Evolutionary conservation across 2,797 vertebrate species (phyloP).

Genomic region (Brachyrhaphis roseni): DNA sequence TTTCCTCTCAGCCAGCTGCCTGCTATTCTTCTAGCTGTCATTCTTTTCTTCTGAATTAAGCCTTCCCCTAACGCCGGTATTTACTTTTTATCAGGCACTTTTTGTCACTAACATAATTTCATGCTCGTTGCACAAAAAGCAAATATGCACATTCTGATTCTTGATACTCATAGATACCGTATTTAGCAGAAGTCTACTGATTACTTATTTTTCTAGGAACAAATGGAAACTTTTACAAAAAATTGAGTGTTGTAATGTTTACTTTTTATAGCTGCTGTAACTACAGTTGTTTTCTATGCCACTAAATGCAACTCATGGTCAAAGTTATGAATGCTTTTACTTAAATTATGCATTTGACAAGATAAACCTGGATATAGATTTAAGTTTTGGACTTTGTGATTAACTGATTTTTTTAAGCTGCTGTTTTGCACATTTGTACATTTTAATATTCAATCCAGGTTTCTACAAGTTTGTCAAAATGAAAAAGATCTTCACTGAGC

Average conservation of each 20-base stretch:
- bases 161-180: constrained; percentile 16
- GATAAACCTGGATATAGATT: background rate
- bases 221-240: background rate
- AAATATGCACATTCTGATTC: constrained; percentile 12
- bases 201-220: background rate
- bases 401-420: background rate
- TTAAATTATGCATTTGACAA: background rate
- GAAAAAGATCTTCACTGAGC: background rate
- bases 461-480: background rate
- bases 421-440: background rate
- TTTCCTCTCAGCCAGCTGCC: constrained; percentile 48
- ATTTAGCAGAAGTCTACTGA: background rate
- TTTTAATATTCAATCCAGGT: background rate
- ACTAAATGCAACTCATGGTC: background rate
- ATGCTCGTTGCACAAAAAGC: constrained; percentile 41
- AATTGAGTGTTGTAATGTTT: background rate
- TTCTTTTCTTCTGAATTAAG: constrained; percentile 41
- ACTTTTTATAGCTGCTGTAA: background rate
- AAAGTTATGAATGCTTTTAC: background rate
- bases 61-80: constrained; percentile 55
- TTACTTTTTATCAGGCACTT: constrained; percentile 61
- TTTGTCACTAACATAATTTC: constrained; percentile 55
- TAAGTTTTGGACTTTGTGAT: background rate
- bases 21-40: constrained; percentile 60
- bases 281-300: background rate